Percentiles rank a stretch among this genome's conserved stretches.
Evolutionary conservation across 2,888 invertebrate genomes (phyloP).

Genomic region (Rhodophaea formosa): DNA sequence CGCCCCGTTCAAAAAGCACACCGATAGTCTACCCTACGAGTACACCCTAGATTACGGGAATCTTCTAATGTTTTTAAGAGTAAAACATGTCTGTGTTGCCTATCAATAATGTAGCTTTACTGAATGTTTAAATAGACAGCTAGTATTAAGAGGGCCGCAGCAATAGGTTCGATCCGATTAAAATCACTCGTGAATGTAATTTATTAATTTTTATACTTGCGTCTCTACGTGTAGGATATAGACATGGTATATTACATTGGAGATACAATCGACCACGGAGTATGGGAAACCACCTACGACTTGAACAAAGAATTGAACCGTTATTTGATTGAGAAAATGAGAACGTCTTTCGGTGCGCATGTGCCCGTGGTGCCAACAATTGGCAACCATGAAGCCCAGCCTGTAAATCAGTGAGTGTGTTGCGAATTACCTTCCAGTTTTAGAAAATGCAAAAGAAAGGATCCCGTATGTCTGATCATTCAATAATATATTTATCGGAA

Average conservation of each 20-base stretch:
- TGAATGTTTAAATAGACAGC: no score
- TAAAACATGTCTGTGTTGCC: no score
- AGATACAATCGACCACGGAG: constrained; percentile 91
- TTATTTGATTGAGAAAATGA: constrained; percentile 75
- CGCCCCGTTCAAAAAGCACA: no score
- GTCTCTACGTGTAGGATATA: constrained; percentile 73
- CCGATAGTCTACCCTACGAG: no score
- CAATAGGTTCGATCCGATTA: no score
- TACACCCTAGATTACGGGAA: no score
- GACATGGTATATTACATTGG: constrained; percentile 91
- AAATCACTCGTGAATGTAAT: background rate
- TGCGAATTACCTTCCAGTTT: background rate
- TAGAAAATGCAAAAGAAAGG: no score
- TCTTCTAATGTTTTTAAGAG: no score
- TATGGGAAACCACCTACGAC: constrained; percentile 90
- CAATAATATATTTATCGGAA: no score
- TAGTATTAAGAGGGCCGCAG: no score
- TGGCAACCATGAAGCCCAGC: constrained; percentile 93
- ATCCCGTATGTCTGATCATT: no score
- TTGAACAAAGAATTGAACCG: constrained; percentile 82
- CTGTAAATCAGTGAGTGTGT: constrained; percentile 87
- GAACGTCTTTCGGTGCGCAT: constrained; percentile 78
- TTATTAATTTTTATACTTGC: background rate
- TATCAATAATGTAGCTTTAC: no score
- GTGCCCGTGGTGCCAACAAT: constrained; percentile 84